phyloP scores from a whole-genome alignment of 1,140 invertebrate species.

The Megalonaias nervosa region DNA sequence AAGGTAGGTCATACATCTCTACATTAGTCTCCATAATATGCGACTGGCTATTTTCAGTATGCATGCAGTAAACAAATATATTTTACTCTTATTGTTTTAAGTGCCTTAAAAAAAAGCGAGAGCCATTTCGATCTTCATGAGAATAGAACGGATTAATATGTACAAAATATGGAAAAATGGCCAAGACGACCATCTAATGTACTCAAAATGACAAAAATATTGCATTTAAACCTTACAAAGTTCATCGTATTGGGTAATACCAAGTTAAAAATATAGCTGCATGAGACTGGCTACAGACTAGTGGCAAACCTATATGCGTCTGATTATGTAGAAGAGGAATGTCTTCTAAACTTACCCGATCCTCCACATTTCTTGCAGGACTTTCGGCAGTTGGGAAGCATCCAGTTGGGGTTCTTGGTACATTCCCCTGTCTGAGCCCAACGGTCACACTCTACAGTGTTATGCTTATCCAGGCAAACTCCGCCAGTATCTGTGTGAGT shows the following conservation, averaged over 20 bases:
- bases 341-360: not conserved
- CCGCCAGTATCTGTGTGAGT: not conserved
- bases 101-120: no score
- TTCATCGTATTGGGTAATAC: not conserved
- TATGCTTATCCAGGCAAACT: constrained; percentile 42
- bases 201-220: no score
- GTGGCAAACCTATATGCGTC: not conserved
- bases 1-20: no score
- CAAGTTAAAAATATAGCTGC: not conserved
- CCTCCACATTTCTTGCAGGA: constrained; percentile 51
- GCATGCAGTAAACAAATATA: no score
- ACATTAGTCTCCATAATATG: no score
- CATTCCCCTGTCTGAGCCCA: constrained; percentile 51
- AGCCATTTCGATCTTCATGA: no score
- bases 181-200: not conserved
- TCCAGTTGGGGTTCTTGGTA: constrained; percentile 51
- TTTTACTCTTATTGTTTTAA: no score
- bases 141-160: not conserved
- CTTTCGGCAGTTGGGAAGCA: constrained; percentile 58
- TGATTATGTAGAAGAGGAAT: not conserved
- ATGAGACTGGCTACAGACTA: not conserved
- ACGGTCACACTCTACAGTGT: constrained; percentile 31
- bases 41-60: no score
- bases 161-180: not conserved
- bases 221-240: not conserved